Base-by-base conservation (phyloP, 1,140 invertebrate genomes). In the Sogatella furcifera region DNA sequence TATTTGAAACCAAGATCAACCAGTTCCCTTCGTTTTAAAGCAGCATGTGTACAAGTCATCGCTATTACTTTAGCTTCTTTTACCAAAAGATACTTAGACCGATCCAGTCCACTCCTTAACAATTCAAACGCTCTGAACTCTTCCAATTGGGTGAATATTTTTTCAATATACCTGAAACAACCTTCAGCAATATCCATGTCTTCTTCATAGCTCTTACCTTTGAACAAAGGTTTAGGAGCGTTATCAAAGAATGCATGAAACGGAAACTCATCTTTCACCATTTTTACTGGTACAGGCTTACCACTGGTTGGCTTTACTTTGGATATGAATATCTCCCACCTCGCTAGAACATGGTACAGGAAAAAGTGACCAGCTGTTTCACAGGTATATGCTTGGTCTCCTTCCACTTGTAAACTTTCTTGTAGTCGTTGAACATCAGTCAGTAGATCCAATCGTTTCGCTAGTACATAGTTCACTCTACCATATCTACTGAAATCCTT, bases 41-140 rank as follows among this genome's bases (percentile, higher is more conserved):
- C 97, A 14, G 97, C 97, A 75, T 99, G 97, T 0, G 97, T 99
- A 79, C 97, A 99, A 1, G 97, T 99, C 97, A 99, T 99, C 2
- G 97, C 97, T 67, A 99, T 99, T 24, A 99, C 97, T 77, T 98
- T 99, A 0, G 97, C 97, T 76, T 99, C 97, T 73, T 98, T 98
- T 0, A 99, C 95, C 1, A 99, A 74, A 14, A 99, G 77, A 74
- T 99, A 99, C 64, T 97, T 92, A 0, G 95, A 94, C 53, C 96
- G 78, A 74, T 99, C 97, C 10, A 95, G 73, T 4, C 97, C 97
- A 63, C 92, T 97, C 31, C 97, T 79, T 1, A 99, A 73, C 4
- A 98, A 74, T 73, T 99, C 97, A 77, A 99, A 99, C 0, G 97
- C 95, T 57, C 95, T 80, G 69, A 99, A 99, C 72, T 99, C 96